phyloP scores from a whole-genome alignment of 2,797 vertebrate species.

The Siniperca scherzeri region DNA sequence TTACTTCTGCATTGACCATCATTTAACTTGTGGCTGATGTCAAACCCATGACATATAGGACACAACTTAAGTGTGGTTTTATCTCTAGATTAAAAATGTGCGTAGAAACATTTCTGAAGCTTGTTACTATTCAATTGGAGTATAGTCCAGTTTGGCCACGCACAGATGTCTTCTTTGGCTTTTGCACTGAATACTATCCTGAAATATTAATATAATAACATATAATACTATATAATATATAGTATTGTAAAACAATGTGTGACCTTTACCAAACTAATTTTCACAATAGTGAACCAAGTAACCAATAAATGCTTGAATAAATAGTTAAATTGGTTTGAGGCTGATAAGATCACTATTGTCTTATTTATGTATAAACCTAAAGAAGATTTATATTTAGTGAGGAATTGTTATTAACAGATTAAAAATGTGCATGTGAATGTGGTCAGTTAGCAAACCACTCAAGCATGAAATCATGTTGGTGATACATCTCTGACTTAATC shows the following conservation, averaged over 20 bases:
- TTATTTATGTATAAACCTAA: not conserved
- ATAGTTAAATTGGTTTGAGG: slow-evolving; percentile 10
- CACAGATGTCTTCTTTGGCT: not conserved
- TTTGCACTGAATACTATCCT: slow-evolving; percentile 3
- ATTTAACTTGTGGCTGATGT: slow-evolving; percentile 9
- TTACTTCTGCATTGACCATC: slow-evolving; percentile 5
- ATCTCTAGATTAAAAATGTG: not conserved
- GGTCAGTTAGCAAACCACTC: slow-evolving; percentile 79
- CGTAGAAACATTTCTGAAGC: not conserved
- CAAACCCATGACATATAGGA: not conserved
- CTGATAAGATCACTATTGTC: not conserved
- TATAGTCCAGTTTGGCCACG: not conserved
- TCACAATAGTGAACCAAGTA: not conserved
- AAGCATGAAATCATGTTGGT: slow-evolving; percentile 80
- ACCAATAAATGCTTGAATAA: not conserved
- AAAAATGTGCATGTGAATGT: slow-evolving; percentile 34
- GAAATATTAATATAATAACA: too few relatives aligned
- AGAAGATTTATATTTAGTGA: not conserved
- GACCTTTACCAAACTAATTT: slow-evolving; percentile 7
- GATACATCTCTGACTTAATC: slow-evolving; percentile 67
- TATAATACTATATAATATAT: too few relatives aligned
- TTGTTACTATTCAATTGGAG: not conserved
- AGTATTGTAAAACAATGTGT: not conserved
- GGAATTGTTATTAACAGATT: not conserved
- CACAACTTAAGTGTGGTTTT: not conserved